Base-by-base conservation (phyloP, 2,888 invertebrate genomes). In the Eupeodes luniger region DNA sequence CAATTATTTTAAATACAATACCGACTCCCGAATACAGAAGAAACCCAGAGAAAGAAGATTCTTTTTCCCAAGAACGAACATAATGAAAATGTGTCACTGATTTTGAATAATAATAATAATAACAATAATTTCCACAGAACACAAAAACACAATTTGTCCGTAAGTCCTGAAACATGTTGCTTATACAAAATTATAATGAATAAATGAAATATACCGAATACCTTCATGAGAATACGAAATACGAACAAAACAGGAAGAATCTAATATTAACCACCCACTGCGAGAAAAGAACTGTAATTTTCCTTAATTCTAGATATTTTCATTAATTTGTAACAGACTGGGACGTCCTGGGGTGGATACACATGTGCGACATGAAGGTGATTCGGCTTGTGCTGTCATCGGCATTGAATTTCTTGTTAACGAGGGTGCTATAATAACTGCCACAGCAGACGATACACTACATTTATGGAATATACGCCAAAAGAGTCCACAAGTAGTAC, bases 391-490 rank as follows among this genome's bases (percentile, higher is more conserved):
- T 91, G 93, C 94, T 67, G 98, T 99, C 88, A 95, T 98, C 90
- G 98, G 98, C 94, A 95, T 98, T 91, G 96, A 97, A 93, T 99
- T 99, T 95, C 95, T 99, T 91, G 95, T 99, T 92, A 99, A 99
- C 95, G 99, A 99, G 95, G 99, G 99, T 80, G 98, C 98, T 81
- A 95, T 99, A 90, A 96, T 99, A 91, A 98, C 99, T 72, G 97
- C 98, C 91, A 99, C 99, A 89, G 97, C 98, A 12, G 99, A 99
- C 94, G 99, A 99, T 94, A 97, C 97, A 91, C 94, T 99, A 85
- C 99, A 99, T 94, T 95, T 99, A 91, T 99, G 99, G 99, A 99
- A 97, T 95, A 98, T 98, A 94, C 95, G 98, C 91, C 97, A 98
- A 96, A 98, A 98, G 94, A 96, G 95, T 90, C 98, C 99, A 84